These are phyloP conservation scores for Otocyon megalotis DNA, from an alignment of 2,113 vertebrate genomes.

Conservation along the genomic window DNA sequence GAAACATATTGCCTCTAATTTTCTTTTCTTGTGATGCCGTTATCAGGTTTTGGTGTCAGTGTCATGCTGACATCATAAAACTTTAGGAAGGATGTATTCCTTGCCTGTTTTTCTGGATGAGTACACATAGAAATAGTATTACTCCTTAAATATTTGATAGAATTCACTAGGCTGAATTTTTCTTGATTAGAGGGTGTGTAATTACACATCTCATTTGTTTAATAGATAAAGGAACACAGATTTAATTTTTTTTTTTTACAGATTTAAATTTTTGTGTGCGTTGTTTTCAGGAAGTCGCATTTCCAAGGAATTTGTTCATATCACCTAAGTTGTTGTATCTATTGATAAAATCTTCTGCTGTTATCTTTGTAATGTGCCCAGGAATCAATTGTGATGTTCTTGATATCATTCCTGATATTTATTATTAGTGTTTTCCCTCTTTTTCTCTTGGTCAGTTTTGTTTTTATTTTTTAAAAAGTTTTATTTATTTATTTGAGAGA, in stretches of 20 bases:
- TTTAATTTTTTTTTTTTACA: background rate
- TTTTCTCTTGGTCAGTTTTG: background rate
- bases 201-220: constrained; percentile 2
- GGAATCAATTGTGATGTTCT: background rate
- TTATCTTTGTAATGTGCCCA: background rate
- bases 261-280: background rate
- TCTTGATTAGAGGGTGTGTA: constrained; percentile 1
- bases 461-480: background rate
- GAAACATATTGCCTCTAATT: background rate
- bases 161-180: constrained; percentile 6
- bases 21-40: background rate
- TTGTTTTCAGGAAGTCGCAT: background rate
- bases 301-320: background rate
- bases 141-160: background rate
- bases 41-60: background rate
- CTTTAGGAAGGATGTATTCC: background rate
- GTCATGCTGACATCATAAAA: background rate
- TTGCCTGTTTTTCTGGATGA: background rate
- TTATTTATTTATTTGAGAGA: background rate
- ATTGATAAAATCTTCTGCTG: background rate
- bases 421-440: background rate
- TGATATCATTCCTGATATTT: background rate
- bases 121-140: background rate
- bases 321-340: background rate
- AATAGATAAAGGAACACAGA: background rate